Conservation (phyloP, 2,888 invertebrate genomes). For the Lepidochrysops patricia region DNA sequence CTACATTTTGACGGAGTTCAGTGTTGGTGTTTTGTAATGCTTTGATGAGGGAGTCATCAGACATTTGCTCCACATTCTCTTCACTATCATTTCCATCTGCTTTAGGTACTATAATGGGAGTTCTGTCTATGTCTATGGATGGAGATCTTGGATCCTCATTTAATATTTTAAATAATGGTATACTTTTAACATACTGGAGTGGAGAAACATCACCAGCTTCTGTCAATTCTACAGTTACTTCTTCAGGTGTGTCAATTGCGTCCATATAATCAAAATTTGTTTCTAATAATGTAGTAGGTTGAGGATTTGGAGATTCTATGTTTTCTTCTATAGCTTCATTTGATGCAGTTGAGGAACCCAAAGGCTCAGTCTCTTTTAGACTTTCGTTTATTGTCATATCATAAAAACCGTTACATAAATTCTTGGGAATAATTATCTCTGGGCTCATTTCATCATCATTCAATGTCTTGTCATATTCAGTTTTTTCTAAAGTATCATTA, state of each 20-base stretch:
- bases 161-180: constrained; percentile 42
- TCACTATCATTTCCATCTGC: constrained; percentile 32
- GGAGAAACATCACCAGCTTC: neutral
- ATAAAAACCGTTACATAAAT: constrained; percentile 52
- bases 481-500: constrained; percentile 32
- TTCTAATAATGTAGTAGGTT: constrained; percentile 67
- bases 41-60: constrained; percentile 61
- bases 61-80: constrained; percentile 63
- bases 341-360: constrained; percentile 59
- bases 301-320: constrained; percentile 37
- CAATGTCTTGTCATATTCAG: constrained; percentile 37
- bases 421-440: constrained; percentile 51
- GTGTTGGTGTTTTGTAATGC: constrained; percentile 54
- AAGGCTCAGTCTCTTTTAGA: constrained; percentile 46
- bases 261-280: constrained; percentile 77
- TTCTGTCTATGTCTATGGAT: constrained; percentile 61
- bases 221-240: constrained; percentile 27
- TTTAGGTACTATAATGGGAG: constrained; percentile 60
- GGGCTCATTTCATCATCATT: constrained; percentile 39
- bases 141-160: constrained; percentile 66
- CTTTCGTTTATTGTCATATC: constrained; percentile 53
- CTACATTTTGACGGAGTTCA: constrained; percentile 39
- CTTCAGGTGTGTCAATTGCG: constrained; percentile 36
- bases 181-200: constrained; percentile 25
- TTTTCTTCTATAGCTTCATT: constrained; percentile 54